These are phyloP conservation scores for Amphiprion percula DNA, from an alignment of 2,113 vertebrate genomes.

Conservation along the genomic window DNA sequence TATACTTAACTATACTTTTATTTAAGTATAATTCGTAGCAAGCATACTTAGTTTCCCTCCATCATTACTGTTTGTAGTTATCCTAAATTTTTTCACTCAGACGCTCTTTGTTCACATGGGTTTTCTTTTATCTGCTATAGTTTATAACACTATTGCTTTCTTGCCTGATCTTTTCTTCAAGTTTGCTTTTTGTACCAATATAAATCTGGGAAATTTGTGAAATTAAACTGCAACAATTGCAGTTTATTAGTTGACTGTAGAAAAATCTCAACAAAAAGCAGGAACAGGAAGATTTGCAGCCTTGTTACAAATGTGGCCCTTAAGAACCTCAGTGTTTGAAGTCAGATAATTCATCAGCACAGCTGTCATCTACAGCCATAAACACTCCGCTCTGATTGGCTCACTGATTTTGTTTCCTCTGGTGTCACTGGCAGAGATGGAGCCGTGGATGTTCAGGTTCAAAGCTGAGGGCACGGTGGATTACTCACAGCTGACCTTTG, in stretches of 20 bases:
- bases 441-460: conserved; percentile 95
- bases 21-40: too few species aligned
- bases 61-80: too few species aligned
- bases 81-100: neutral
- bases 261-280: conserved; percentile 1
- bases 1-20: too few species aligned
- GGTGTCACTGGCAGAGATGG: conserved; percentile 90
- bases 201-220: neutral
- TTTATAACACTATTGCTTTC: neutral
- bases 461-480: conserved; percentile 93
- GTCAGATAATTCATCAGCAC: conserved; percentile 33
- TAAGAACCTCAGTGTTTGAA: conserved; percentile 28
- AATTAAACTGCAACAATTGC: neutral
- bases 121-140: neutral
- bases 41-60: too few species aligned
- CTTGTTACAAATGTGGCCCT: neutral
- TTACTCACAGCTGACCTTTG: conserved; percentile 97
- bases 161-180: neutral
- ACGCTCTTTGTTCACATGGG: neutral
- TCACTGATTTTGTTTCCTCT: conserved; percentile 55
- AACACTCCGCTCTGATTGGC: conserved; percentile 42
- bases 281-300: neutral
- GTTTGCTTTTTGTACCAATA: neutral
- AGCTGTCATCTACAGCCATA: conserved; percentile 43
- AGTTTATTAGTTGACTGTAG: neutral